These are phyloP conservation scores for Zelleria hepariella DNA, from an alignment of 2,888 invertebrate genomes.

Conservation along the genomic window DNA sequence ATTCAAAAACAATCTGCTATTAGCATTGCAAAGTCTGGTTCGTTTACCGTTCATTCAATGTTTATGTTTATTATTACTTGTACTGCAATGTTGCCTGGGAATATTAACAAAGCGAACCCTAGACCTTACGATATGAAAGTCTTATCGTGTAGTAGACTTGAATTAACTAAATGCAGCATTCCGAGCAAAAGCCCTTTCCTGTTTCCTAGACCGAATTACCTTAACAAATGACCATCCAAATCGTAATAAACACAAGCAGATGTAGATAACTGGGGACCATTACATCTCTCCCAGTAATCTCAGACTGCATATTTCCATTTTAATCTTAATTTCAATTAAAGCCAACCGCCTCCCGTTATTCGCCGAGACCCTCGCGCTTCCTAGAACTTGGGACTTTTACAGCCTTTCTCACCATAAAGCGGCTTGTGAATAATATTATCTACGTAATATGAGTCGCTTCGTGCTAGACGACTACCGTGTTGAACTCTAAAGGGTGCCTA, in stretches of 20 bases:
- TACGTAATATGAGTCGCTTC: neutral
- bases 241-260: neutral
- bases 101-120: no score
- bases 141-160: no score
- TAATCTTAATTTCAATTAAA: neutral
- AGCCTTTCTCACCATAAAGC: neutral
- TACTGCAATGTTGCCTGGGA: no score
- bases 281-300: neutral
- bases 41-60: no score
- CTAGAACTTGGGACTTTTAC: neutral
- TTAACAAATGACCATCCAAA: neutral
- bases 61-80: no score
- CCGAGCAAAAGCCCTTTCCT: neutral
- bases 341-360: neutral
- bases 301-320: neutral
- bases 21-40: no score
- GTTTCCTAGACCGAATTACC: neutral
- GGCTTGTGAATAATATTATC: neutral
- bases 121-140: neutral
- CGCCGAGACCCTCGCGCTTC: neutral
- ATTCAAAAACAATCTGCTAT: no score
- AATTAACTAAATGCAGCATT: no score
- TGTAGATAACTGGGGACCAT: neutral
- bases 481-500: neutral
- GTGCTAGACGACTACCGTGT: neutral